A percentile compares a stretch with the other conserved stretches of the same genome.
Evolutionary conservation across 2,113 vertebrate genomes (phyloP).

Genomic region (Crotalus tigris): DNA sequence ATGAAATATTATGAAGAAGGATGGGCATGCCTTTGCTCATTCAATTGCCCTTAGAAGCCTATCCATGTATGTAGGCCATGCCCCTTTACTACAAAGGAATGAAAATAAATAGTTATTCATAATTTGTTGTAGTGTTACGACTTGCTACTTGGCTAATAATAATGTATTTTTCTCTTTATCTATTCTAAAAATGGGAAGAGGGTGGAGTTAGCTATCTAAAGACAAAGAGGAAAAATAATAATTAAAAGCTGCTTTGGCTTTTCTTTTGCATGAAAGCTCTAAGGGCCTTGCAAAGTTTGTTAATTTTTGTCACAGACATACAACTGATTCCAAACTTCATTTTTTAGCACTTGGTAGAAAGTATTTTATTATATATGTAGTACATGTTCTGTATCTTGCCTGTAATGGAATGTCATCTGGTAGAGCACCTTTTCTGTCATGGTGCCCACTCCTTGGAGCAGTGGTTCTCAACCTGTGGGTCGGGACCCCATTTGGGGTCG

Average conservation of each 20-base stretch:
- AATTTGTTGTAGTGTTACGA: not conserved
- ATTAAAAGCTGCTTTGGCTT: not conserved
- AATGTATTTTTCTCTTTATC: not conserved
- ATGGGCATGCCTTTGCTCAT: not conserved
- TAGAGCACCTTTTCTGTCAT: not conserved
- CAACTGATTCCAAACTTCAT: not conserved
- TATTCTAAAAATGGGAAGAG: not conserved
- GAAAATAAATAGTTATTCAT: not conserved
- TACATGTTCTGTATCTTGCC: not conserved
- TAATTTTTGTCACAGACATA: not conserved
- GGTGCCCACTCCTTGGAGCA: not conserved
- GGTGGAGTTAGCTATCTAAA: not conserved
- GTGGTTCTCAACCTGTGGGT: no score
- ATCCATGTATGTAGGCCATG: not conserved
- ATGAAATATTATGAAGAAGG: not conserved
- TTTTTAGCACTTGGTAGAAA: not conserved
- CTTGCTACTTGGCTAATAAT: not conserved
- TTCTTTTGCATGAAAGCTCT: not conserved
- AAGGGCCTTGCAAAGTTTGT: not conserved
- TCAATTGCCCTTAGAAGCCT: not conserved
- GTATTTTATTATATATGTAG: not conserved
- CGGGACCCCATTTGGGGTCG: no score
- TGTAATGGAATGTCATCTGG: not conserved
- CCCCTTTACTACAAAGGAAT: not conserved
- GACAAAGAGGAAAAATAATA: not conserved